phyloP scores from a whole-genome alignment of 2,888 invertebrate species.

The Eupithecia exiguata region DNA sequence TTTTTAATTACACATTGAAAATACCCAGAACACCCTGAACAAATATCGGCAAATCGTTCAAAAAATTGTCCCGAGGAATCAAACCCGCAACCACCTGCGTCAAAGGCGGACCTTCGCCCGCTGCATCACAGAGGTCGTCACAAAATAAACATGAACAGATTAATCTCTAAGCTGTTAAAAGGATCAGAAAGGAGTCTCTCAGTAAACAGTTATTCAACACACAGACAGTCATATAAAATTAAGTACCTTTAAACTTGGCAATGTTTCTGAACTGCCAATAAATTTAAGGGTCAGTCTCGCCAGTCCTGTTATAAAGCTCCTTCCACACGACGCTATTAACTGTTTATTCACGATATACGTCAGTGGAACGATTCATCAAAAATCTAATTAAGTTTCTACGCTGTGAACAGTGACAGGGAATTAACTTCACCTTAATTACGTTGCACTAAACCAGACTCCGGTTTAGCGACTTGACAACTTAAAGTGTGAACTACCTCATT shows the following conservation, averaged over 20 bases:
- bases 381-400: slow-evolving; percentile 69
- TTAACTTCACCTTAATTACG: slow-evolving; percentile 78
- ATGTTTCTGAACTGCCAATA: slow-evolving; percentile 33
- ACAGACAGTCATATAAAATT: slow-evolving; percentile 36
- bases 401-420: slow-evolving; percentile 71
- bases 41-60: no score
- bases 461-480: slow-evolving; percentile 48
- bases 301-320: slow-evolving; percentile 31
- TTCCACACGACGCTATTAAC: slow-evolving; percentile 33
- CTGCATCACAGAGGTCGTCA: not conserved
- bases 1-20: no score
- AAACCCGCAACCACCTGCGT: no score
- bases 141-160: not conserved
- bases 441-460: slow-evolving; percentile 54
- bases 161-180: not conserved
- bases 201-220: slow-evolving; percentile 31
- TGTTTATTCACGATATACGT: slow-evolving; percentile 42
- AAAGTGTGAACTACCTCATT: slow-evolving; percentile 8
- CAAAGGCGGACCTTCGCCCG: no score
- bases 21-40: no score
- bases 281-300: slow-evolving; percentile 32
- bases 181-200: slow-evolving; percentile 13
- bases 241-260: slow-evolving; percentile 33
- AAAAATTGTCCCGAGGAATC: no score
- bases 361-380: slow-evolving; percentile 67